A percentile compares a stretch with the other conserved stretches of the same genome.
Evolutionary conservation across 2,113 vertebrate species (phyloP).

Genomic region (Pionites leucogaster): DNA sequence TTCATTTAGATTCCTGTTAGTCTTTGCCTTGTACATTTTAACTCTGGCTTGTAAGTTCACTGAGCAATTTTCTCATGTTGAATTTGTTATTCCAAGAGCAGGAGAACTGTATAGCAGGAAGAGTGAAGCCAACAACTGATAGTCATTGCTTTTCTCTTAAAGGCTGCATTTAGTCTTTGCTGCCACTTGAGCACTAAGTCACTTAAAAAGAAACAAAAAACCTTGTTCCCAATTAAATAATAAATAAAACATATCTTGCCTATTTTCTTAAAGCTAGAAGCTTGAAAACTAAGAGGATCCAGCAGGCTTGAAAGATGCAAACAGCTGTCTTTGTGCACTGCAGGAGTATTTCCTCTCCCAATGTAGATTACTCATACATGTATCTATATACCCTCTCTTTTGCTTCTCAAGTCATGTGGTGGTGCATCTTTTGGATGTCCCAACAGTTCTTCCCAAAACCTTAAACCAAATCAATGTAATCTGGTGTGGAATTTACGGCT

Average conservation of each 20-base stretch:
- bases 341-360: background rate
- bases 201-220: background rate
- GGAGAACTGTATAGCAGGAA: background rate
- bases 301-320: background rate
- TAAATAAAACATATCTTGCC: background rate
- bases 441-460: background rate
- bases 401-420: background rate
- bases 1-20: background rate
- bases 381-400: background rate
- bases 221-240: background rate
- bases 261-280: background rate
- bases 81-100: conserved; percentile 1
- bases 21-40: background rate
- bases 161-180: background rate
- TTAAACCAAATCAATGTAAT: background rate
- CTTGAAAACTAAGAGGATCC: background rate
- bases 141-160: background rate
- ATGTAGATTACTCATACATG: rapidly evolving
- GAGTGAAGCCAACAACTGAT: background rate
- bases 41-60: background rate
- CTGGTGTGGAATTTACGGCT: background rate
- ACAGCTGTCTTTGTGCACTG: background rate
- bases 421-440: background rate
- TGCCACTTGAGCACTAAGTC: background rate
- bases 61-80: conserved; percentile 11